Conservation (phyloP, 2,888 invertebrate genomes). For the Dascillus cervinus region DNA sequence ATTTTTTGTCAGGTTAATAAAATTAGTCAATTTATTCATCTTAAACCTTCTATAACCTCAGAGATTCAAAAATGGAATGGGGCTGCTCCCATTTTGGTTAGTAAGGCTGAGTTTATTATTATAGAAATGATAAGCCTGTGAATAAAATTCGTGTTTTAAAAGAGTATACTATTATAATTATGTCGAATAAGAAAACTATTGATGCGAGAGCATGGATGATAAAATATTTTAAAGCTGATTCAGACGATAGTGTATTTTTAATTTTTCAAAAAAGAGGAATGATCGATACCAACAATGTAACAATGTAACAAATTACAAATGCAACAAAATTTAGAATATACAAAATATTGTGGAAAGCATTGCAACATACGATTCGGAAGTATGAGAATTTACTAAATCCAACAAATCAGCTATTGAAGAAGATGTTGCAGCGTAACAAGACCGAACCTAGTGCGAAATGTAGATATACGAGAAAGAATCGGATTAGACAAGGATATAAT, state of each 20-base stretch:
- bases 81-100: slow-evolving; percentile 51
- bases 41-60: slow-evolving; percentile 51
- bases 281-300: no score
- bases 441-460: no score
- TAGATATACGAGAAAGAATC: no score
- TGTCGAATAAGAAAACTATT: slow-evolving; percentile 45
- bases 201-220: slow-evolving; percentile 52
- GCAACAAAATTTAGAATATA: no score
- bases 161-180: slow-evolving; percentile 42
- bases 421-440: no score
- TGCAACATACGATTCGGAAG: no score
- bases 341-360: no score
- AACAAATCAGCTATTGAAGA: no score
- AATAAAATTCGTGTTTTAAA: slow-evolving; percentile 25
- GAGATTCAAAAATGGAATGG: slow-evolving; percentile 56
- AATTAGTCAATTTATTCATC: slow-evolving; percentile 49
- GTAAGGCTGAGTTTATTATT: slow-evolving; percentile 32
- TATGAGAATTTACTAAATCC: no score
- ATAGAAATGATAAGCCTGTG: no score
- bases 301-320: no score
- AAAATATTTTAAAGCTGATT: slow-evolving; percentile 56
- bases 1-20: slow-evolving; percentile 60
- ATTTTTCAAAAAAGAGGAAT: slow-evolving; percentile 49
- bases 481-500: no score
- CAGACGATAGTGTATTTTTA: slow-evolving; percentile 45